Conservation (phyloP, 2,113 vertebrate genomes). For the Antennarius striatus region DNA sequence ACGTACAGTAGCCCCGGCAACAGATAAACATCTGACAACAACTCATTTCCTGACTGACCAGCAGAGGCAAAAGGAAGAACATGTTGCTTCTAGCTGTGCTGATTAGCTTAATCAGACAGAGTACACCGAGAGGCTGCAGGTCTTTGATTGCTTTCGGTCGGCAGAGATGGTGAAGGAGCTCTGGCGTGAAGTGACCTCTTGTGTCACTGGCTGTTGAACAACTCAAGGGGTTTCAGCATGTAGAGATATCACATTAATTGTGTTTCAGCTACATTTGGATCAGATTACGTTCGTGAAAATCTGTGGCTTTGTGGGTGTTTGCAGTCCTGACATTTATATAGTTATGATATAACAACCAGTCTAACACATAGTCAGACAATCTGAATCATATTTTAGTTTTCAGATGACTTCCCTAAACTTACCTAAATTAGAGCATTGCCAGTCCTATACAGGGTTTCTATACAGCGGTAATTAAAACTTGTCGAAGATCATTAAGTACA, state of each 20-base stretch:
- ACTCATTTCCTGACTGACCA: constrained; percentile 53
- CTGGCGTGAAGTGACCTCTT: background rate
- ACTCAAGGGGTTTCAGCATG: background rate
- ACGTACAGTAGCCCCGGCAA: constrained; percentile 27
- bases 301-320: background rate
- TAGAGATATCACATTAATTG: background rate
- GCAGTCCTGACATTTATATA: constrained; percentile 1
- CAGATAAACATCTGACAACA: constrained; percentile 42
- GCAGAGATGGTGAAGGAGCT: constrained; percentile 13
- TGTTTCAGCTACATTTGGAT: constrained; percentile 11
- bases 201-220: constrained; percentile 5
- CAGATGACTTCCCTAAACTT: background rate
- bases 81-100: constrained; percentile 23
- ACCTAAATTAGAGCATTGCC: background rate
- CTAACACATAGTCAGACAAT: constrained; percentile 11
- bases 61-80: constrained; percentile 26
- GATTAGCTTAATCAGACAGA: constrained; percentile 40
- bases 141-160: constrained; percentile 10
- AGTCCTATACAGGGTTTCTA: background rate
- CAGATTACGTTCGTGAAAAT: background rate
- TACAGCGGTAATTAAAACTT: constrained; percentile 10
- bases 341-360: constrained; percentile 17
- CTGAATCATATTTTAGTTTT: background rate
- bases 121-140: background rate
- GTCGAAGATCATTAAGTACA: constrained; percentile 5